Conservation (phyloP, 2,113 vertebrate genomes). For the Cariama cristata region DNA sequence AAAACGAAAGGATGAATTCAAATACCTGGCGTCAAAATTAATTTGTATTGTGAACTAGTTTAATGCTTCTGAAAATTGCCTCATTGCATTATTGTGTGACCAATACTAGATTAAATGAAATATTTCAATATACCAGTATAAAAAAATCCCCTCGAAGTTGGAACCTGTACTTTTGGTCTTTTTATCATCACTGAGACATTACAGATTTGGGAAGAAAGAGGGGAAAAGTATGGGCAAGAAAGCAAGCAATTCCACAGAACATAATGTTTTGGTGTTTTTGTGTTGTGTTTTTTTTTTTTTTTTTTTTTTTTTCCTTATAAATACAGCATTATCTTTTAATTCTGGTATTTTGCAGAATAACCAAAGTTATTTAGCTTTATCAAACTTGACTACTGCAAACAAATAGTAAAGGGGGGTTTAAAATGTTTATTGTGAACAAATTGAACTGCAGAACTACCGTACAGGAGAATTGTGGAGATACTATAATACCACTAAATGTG, state of each 20-base stretch:
- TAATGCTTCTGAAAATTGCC: background rate
- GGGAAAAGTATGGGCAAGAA: background rate
- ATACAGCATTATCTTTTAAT: background rate
- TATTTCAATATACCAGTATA: background rate
- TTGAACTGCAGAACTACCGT: background rate
- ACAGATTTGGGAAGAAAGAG: background rate
- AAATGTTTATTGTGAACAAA: background rate
- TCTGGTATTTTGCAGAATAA: background rate
- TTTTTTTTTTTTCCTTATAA: background rate
- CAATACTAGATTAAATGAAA: background rate
- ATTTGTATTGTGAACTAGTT: background rate
- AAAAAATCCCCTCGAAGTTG: background rate
- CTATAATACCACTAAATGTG: background rate
- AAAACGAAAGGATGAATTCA: background rate
- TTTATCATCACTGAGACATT: background rate
- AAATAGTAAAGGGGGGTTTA: background rate
- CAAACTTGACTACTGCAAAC: background rate
- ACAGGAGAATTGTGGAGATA: background rate
- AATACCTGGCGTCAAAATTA: background rate
- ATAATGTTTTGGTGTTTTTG: too few relatives aligned
- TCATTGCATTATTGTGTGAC: background rate
- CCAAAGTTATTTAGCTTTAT: background rate
- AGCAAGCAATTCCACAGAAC: background rate
- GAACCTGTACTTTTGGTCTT: background rate
- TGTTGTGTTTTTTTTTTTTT: too few relatives aligned